phyloP scores from a whole-genome alignment of 2,797 vertebrate genomes.

The Euthynnus affinis region DNA sequence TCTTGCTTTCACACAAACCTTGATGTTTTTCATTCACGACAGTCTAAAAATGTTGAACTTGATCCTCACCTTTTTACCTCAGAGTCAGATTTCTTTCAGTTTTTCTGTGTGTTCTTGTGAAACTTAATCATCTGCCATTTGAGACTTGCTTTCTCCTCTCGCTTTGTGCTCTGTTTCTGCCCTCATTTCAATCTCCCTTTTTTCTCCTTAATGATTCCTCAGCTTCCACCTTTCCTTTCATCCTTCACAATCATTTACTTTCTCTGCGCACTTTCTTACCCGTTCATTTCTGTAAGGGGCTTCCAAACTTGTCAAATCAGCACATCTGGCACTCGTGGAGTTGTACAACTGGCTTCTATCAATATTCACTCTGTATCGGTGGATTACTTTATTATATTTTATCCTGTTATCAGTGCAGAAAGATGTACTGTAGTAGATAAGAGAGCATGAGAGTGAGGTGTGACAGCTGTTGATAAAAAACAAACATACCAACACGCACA shows the following conservation, averaged over 20 bases:
- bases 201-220: not conserved
- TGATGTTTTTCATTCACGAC: not conserved
- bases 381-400: not conserved
- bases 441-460: constrained; percentile 18
- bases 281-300: not conserved
- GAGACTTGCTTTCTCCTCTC: not conserved
- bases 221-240: constrained; percentile 21
- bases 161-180: not conserved
- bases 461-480: constrained; percentile 42
- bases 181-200: constrained; percentile 2
- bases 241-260: not conserved
- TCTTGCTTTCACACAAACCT: not conserved
- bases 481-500: constrained; percentile 15
- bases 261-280: not conserved
- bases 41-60: constrained; percentile 32
- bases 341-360: constrained; percentile 34
- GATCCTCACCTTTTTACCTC: constrained; percentile 18
- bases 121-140: constrained; percentile 13
- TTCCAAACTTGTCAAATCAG: constrained; percentile 20
- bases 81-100: not conserved
- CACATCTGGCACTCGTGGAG: constrained; percentile 2
- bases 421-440: constrained; percentile 34
- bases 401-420: constrained; percentile 14
- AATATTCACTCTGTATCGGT: constrained; percentile 31
- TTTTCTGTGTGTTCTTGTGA: constrained; percentile 2